A percentile compares a stretch with the other conserved stretches of the same genome.
These are phyloP conservation scores for Kryptolebias marmoratus DNA, from an alignment of 2,113 vertebrate species.

Conservation along the genomic window DNA sequence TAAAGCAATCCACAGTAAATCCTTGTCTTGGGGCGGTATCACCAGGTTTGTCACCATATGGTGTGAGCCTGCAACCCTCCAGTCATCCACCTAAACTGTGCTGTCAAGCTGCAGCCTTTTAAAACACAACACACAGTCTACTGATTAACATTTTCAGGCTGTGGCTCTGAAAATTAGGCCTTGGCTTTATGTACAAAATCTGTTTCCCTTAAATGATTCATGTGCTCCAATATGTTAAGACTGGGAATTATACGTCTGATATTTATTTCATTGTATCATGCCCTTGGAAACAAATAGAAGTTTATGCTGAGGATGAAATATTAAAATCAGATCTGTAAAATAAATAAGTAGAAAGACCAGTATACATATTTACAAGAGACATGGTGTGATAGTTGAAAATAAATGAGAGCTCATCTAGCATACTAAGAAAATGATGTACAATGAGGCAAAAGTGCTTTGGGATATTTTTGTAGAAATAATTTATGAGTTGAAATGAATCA, in stretches of 20 bases:
- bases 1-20: conserved; percentile 73
- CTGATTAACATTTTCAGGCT: conserved; percentile 70
- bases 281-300: conserved; percentile 81
- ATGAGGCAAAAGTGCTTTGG: conserved; percentile 82
- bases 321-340: conserved; percentile 83
- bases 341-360: conserved; percentile 83
- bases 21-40: conserved; percentile 62
- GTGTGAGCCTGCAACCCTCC: conserved; percentile 61
- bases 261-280: conserved; percentile 79
- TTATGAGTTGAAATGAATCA: conserved; percentile 83
- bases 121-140: conserved; percentile 49
- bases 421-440: conserved; percentile 81
- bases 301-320: conserved; percentile 83
- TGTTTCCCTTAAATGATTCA: conserved; percentile 78
- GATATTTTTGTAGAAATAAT: conserved; percentile 83
- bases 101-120: conserved; percentile 62
- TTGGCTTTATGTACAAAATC: conserved; percentile 76
- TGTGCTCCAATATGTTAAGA: conserved; percentile 73
- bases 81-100: conserved; percentile 70
- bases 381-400: conserved; percentile 82
- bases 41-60: conserved; percentile 77
- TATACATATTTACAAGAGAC: conserved; percentile 84
- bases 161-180: conserved; percentile 69
- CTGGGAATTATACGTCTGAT: conserved; percentile 77
- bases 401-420: conserved; percentile 80